Evolutionary conservation across 1,140 invertebrate genomes (phyloP).

Genomic region (Ganaspis sp.): DNA sequence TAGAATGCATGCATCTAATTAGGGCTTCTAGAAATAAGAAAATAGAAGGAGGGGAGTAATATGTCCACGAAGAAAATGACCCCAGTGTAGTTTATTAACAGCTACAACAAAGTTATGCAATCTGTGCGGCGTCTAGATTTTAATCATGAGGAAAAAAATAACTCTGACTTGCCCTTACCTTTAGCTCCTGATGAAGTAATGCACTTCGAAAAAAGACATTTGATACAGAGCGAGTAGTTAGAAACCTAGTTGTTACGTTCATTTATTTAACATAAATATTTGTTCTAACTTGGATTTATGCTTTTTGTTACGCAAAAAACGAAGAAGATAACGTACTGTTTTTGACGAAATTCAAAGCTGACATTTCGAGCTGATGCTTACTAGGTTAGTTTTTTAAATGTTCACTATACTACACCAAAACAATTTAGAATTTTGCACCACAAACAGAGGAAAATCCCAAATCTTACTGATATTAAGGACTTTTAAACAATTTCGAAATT

Average conservation of each 20-base stretch:
- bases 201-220: constrained; percentile 55
- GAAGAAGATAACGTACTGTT: constrained; percentile 22
- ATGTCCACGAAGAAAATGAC: constrained; percentile 6
- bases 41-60: constrained; percentile 10
- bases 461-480: background rate
- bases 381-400: background rate
- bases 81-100: background rate
- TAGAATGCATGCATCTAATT: constrained; percentile 12
- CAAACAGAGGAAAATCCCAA: too few relatives aligned
- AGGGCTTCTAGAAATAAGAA: constrained; percentile 11
- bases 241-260: constrained; percentile 60
- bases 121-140: background rate
- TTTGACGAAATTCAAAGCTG: constrained; percentile 25
- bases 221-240: constrained; percentile 56
- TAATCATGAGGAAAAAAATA: constrained; percentile 26
- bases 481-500: background rate
- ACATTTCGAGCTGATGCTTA: constrained; percentile 5
- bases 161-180: constrained; percentile 53
- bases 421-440: background rate
- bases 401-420: background rate
- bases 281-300: constrained; percentile 2
- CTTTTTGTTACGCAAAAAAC: constrained; percentile 22
- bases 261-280: constrained; percentile 58
- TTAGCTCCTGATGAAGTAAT: constrained; percentile 53
- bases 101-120: constrained; percentile 4